These are phyloP conservation scores for Actenoides hombroni DNA, from an alignment of 2,113 vertebrate genomes.

Conservation along the genomic window DNA sequence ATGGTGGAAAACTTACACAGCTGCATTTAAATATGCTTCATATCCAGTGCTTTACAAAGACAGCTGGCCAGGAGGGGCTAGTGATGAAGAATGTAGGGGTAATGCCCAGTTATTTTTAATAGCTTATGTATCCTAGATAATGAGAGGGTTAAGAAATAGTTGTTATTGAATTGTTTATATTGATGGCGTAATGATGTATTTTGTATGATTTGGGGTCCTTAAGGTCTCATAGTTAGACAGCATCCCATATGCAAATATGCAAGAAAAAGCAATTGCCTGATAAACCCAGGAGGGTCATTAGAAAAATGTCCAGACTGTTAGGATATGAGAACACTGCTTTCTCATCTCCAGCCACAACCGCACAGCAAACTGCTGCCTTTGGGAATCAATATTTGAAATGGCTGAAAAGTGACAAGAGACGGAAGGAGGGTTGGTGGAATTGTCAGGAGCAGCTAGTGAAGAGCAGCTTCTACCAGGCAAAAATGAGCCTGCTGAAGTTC, in stretches of 20 bases:
- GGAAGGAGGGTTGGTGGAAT: not conserved
- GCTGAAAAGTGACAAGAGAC: not conserved
- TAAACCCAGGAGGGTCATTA: not conserved
- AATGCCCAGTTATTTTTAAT: not conserved
- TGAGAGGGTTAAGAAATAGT: not conserved
- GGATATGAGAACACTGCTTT: not conserved
- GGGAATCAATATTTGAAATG: not conserved
- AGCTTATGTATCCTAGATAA: not conserved
- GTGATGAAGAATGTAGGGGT: not conserved
- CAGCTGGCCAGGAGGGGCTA: not conserved
- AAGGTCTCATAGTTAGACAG: not conserved
- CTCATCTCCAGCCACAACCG: not conserved
- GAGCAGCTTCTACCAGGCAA: not conserved
- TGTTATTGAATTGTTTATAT: not conserved
- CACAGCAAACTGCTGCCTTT: not conserved
- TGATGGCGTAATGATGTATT: not conserved
- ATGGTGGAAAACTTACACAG: not conserved
- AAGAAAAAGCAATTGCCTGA: not conserved
- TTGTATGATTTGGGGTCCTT: not conserved
- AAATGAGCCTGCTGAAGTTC: not conserved
- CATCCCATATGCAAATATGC: not conserved
- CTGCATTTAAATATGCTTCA: not conserved
- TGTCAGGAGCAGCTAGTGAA: not conserved
- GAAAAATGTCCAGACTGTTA: not conserved
- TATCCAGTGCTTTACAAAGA: not conserved